These are phyloP conservation scores for Epirrhoe alternata DNA, from an alignment of 2,888 invertebrate species.

Conservation along the genomic window DNA sequence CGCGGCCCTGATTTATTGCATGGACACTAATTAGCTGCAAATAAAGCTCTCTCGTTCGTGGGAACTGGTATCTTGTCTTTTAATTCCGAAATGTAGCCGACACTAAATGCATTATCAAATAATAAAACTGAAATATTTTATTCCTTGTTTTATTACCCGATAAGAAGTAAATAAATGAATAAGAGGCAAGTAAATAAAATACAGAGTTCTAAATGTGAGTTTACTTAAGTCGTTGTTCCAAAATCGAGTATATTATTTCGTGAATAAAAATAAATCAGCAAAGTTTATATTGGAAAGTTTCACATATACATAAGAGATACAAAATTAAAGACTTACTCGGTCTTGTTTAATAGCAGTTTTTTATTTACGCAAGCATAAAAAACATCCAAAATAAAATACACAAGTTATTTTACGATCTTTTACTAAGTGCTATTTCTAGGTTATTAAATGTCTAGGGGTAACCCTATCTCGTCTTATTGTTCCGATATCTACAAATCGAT, in stretches of 20 bases:
- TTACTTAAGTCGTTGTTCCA: not conserved
- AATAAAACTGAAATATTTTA: not conserved
- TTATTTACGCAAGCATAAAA: not conserved
- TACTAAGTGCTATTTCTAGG: not conserved
- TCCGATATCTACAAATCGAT: constrained; percentile 55
- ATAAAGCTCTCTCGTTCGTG: constrained; percentile 32
- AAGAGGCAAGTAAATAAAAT: too few relatives aligned
- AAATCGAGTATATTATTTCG: not conserved
- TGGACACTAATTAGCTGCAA: constrained; percentile 31
- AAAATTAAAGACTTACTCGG: not conserved
- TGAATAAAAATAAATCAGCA: not conserved
- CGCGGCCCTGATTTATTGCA: constrained; percentile 39
- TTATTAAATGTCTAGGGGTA: constrained; percentile 13
- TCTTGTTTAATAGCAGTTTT: not conserved
- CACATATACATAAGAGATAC: not conserved
- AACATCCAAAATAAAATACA: not conserved
- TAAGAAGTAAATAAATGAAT: too few relatives aligned
- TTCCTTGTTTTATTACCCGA: not conserved
- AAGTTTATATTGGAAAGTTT: not conserved
- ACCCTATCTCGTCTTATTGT: constrained; percentile 28
- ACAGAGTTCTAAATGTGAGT: not conserved
- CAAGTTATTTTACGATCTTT: not conserved
- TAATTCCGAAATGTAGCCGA: constrained; percentile 1
- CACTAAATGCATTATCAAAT: not conserved
- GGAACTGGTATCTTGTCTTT: constrained; percentile 17